A percentile compares a stretch with the other conserved stretches of the same genome.
phyloP scores from a whole-genome alignment of 2,797 vertebrate species.

The Pelodytes ibericus region DNA sequence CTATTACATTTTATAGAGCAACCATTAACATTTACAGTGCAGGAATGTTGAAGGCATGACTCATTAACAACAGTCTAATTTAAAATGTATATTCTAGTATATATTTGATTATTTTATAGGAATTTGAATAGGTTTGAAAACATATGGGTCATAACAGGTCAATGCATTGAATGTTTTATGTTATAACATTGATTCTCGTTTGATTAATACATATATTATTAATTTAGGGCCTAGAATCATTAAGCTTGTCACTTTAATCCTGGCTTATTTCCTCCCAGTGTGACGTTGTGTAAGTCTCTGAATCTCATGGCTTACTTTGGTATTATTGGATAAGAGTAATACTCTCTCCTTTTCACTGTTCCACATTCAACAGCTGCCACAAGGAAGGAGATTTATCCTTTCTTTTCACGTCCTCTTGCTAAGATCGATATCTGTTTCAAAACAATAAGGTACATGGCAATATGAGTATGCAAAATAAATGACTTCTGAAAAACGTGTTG shows the following conservation, averaged over 20 bases:
- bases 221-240: conserved; percentile 27
- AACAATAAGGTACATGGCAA: too few species aligned
- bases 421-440: too few species aligned
- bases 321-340: conserved; percentile 47
- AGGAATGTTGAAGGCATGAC: too few species aligned
- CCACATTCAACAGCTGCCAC: conserved; percentile 32
- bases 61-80: too few species aligned
- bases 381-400: conserved; percentile 12
- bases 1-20: too few species aligned
- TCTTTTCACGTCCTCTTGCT: conserved; percentile 1
- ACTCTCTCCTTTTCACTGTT: conserved; percentile 37
- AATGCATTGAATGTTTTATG: background rate
- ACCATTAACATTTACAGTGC: too few species aligned
- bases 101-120: too few species aligned
- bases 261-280: conserved; percentile 24
- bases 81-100: too few species aligned
- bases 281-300: conserved; percentile 41
- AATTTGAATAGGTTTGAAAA: too few species aligned
- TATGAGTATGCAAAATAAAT: too few species aligned
- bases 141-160: background rate
- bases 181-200: conserved; percentile 29
- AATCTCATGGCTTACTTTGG: conserved; percentile 46
- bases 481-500: too few species aligned
- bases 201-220: conserved; percentile 27
- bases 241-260: conserved; percentile 22